Percentiles rank a stretch among this genome's conserved stretches.
Conservation (phyloP, 2,888 invertebrate species). For the Leucoptera coffeella region DNA sequence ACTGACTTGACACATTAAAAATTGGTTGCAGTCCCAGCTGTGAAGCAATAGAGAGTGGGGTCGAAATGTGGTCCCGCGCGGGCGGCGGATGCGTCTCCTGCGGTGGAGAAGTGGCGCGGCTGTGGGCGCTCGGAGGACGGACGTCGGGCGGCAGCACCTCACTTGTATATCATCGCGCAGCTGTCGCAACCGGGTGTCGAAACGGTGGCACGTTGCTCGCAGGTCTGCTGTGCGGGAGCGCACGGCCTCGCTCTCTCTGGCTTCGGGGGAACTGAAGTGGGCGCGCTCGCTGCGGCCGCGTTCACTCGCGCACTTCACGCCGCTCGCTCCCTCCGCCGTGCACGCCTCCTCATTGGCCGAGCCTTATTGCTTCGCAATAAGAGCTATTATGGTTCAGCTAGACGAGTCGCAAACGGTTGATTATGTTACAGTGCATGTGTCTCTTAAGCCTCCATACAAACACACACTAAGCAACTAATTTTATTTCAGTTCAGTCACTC, state of each 20-base stretch:
- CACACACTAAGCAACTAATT: no score
- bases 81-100: no score
- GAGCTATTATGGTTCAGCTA: background rate
- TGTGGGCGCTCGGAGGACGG: conserved; percentile 14
- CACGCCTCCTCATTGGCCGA: no score
- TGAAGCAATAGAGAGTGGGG: conserved; percentile 18
- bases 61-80: conserved; percentile 32
- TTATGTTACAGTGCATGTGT: no score
- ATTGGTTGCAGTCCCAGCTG: conserved; percentile 40
- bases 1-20: conserved; percentile 54
- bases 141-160: conserved; percentile 38
- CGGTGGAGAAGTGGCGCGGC: no score
- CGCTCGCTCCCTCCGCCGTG: conserved; percentile 1
- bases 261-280: background rate
- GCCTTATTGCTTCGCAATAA: no score
- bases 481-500: no score
- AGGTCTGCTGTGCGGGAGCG: conserved; percentile 11
- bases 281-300: conserved; percentile 4
- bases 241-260: conserved; percentile 2
- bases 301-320: conserved; percentile 1
- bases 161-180: conserved; percentile 52
- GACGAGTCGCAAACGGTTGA: background rate
- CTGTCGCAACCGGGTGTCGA: conserved; percentile 50
- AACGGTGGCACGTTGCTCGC: conserved; percentile 25
- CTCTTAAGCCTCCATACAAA: no score